Percentiles rank a stretch among this genome's conserved stretches.
Evolutionary conservation across 2,888 invertebrate species (phyloP).

Genomic region (Bombyx huttoni): DNA sequence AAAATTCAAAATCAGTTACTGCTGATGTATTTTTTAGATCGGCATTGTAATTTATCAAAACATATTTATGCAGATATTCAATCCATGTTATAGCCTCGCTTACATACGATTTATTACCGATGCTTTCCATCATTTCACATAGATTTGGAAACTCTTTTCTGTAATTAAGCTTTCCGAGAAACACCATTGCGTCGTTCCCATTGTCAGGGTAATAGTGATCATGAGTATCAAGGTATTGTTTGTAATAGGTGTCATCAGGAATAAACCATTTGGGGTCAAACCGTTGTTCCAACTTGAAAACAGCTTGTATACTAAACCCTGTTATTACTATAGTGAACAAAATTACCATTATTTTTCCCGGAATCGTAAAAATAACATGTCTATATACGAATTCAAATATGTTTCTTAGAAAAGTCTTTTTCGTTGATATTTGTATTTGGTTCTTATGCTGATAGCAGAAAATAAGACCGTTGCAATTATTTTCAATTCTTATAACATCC

Average conservation of each 20-base stretch:
- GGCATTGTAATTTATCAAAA: constrained; percentile 65
- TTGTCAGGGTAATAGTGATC: constrained; percentile 76
- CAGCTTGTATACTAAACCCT: constrained; percentile 74
- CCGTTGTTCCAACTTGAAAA: constrained; percentile 78
- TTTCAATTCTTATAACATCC: constrained; percentile 76
- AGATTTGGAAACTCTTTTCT: constrained; percentile 73
- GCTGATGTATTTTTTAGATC: constrained; percentile 61
- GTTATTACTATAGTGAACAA: constrained; percentile 72
- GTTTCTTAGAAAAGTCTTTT: constrained; percentile 72
- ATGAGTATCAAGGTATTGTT: constrained; percentile 70
- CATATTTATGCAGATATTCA: constrained; percentile 75
- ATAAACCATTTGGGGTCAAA: constrained; percentile 87
- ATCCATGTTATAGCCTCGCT: constrained; percentile 76
- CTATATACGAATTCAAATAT: constrained; percentile 74
- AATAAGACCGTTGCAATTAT: constrained; percentile 75
- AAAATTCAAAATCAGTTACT: constrained; percentile 56
- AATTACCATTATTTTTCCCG: constrained; percentile 77
- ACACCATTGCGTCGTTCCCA: constrained; percentile 75
- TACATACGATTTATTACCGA: constrained; percentile 67
- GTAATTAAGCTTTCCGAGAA: constrained; percentile 78
- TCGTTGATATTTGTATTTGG: constrained; percentile 62
- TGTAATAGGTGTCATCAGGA: constrained; percentile 78
- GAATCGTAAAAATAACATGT: constrained; percentile 75
- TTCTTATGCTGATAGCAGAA: constrained; percentile 77
- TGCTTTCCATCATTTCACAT: constrained; percentile 59